Base-by-base conservation (phyloP, 2,888 invertebrate species). In the Siphlonurus alternatus region DNA sequence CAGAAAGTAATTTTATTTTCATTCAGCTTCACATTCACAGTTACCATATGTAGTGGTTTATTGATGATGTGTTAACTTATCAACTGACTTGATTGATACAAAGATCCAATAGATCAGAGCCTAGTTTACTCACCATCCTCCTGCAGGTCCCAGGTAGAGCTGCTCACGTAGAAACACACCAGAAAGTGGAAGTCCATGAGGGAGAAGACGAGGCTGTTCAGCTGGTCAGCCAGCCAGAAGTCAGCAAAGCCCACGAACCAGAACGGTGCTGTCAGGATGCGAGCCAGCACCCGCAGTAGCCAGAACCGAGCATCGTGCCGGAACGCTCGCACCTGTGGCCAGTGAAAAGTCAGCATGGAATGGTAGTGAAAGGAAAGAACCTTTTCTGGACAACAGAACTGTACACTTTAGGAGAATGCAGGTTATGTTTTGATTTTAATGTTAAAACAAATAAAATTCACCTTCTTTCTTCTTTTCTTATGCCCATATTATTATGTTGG, bases 151-250 rank as follows among this genome's bases (percentile, higher is more conserved):
- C 88, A 89, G 72, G 87, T 83, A 2, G 83, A 83, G 69, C 88
- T 89, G 0, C 85, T 86, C 2, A 86, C 80, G 73, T 97, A 99
- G 77, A 95, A 96, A 71, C 97, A 96, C 25, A 91, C 76, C 67
- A 97, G 83, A 76, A 91, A 99, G 72, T 98, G 95, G 73, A 97
- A 87, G 76, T 99, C 99, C 18, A 95, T 79, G 68, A 99, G 84
- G 2, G 93, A 89, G 0, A 88, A 88, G 0, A 84, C 88, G 68
- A 99, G 81, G 64, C 96, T 96, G 76, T 96, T 98, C 72, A 97
- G 80, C 76, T 98, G 98, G 80, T 98, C 97, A 2, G 95, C 97
- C 75, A 98, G 84, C 97, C 97, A 98, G 82, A 98, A 98, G 78
- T 98, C 97, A 23, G 97, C 95, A 74, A 97, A 98, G 59, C 89